These are phyloP conservation scores for Macquaria australasica DNA, from an alignment of 2,113 vertebrate genomes.

Conservation along the genomic window DNA sequence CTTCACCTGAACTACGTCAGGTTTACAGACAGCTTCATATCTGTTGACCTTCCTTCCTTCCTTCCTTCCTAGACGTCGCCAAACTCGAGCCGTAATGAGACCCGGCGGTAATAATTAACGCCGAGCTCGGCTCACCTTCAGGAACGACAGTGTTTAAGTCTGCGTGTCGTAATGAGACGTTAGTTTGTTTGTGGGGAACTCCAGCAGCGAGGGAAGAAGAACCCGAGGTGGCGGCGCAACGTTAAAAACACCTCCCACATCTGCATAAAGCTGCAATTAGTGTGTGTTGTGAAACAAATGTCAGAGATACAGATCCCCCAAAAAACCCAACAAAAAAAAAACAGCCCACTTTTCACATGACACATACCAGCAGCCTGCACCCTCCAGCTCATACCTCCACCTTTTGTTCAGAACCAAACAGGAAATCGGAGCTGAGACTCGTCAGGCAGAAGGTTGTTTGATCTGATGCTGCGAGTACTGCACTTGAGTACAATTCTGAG, in stretches of 20 bases:
- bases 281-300: slow-evolving; percentile 69
- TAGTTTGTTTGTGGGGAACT: slow-evolving; percentile 26
- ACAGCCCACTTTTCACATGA: background rate
- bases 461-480: background rate
- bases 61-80: background rate
- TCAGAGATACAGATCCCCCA: background rate
- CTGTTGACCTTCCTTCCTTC: background rate
- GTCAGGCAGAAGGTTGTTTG: background rate
- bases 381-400: no score
- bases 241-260: slow-evolving; percentile 53
- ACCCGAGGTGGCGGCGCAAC: slow-evolving; percentile 46
- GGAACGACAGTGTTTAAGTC: slow-evolving; percentile 24
- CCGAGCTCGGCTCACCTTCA: background rate
- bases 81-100: background rate
- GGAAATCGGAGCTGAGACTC: background rate
- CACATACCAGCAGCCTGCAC: background rate
- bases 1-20: no score
- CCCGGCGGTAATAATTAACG: slow-evolving; percentile 2
- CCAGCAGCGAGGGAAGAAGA: background rate
- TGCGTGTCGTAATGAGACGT: background rate
- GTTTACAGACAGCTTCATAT: background rate
- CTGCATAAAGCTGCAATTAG: slow-evolving; percentile 72
- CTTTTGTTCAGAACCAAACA: no score
- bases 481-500: no score
- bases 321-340: background rate